Conservation (phyloP, 2,797 vertebrate genomes). For the Odontamblyopus rebecca region DNA sequence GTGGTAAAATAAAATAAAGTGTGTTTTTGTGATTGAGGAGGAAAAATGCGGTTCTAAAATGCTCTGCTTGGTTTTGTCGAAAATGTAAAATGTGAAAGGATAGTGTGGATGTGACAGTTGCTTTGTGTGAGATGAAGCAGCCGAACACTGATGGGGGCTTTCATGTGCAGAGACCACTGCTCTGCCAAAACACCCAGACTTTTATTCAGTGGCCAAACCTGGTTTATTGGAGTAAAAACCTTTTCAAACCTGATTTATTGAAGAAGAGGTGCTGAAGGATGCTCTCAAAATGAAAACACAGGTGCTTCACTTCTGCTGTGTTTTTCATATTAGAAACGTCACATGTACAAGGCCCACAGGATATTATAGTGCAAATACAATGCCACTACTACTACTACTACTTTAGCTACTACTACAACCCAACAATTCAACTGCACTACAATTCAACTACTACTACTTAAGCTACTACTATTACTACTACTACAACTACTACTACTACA, state of each 20-base stretch:
- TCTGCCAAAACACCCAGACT: constrained; percentile 5
- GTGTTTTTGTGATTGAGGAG: no score
- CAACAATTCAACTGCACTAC: no score
- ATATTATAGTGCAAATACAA: neutral
- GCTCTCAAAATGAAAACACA: neutral
- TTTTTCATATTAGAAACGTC: neutral
- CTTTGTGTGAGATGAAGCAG: constrained; percentile 12
- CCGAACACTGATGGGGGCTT: neutral
- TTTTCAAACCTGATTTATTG: neutral
- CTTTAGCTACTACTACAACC: no score
- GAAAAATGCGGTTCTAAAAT: no score
- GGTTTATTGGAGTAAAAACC: no score
- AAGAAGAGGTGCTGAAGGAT: neutral
- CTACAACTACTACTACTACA: no score
- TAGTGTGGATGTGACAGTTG: neutral
- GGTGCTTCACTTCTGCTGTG: neutral
- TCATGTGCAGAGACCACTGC: constrained; percentile 28
- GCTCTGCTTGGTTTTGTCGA: neutral
- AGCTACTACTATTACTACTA: no score
- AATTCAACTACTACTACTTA: no score
- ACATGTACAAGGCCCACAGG: neutral
- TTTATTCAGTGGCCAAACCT: neutral
- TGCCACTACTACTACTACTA: no score
- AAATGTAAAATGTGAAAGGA: neutral
- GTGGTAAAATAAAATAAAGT: no score